Base-by-base conservation (phyloP, 2,888 invertebrate species). In the Tipula unca region DNA sequence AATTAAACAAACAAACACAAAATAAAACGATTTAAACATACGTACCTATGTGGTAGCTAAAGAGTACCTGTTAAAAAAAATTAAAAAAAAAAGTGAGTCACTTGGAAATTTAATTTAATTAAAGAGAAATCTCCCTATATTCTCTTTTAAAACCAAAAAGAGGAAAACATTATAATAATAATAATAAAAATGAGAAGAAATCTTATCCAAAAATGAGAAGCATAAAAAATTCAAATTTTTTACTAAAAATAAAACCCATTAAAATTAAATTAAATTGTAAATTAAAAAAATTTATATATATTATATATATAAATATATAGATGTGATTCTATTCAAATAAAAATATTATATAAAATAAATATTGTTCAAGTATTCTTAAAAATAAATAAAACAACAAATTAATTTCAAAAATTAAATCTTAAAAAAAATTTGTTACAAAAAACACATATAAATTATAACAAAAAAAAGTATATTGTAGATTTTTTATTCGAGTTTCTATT, bases 1-100 rank as follows among this genome's bases (percentile, higher is more conserved):
- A 83, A 83, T 35, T 83, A 17, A 83, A 83, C 35, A 83, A 32
- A n/a, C n/a, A n/a, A 83, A 32, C n/a, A 83, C n/a, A 83, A 84
- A 84, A 84, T 39, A 36, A 36, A 85, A 42, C 29, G 36, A 85
- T 29, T 85, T 42, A 85, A 90, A 89, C 90, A 90, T 90, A 90
- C 90, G 90, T 90, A 90, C 90, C 90, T 90, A 91, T 90, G 91
- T 91, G 90, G 90, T 91, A 91, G 91, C 91, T 91, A 91, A 91
- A 90, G 91, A 90, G 91, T 91, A 91, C 91, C 91, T 91, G 91
- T 91, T 90, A 90, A 86, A 85, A 5, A 86, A 86, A 85, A 83
- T 84, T n/a, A 86, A 82, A 85, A 86, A 85, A 82, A 69, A 86
- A 85, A 32, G 48, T 69, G 69, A 69, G 25, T 69, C 25, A 69